Percentiles rank a stretch among this genome's conserved stretches.
Conservation (phyloP, 2,888 invertebrate species). For the Eudasyphora cyanicolor region DNA sequence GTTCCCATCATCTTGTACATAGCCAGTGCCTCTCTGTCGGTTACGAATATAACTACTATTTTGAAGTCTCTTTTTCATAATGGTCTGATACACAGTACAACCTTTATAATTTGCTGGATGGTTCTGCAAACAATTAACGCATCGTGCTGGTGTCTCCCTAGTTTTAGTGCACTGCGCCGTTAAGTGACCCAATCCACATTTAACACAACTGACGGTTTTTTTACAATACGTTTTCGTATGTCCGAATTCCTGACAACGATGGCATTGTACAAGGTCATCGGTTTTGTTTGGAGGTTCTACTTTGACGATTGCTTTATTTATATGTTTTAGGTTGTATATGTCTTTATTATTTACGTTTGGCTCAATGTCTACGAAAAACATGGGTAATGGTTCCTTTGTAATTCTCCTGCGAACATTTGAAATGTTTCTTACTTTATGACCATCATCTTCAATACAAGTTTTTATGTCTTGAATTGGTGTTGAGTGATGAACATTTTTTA, state of each 20-base stretch:
- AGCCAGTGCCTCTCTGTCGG: not conserved
- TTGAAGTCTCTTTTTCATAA: not conserved
- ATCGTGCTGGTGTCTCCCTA: not conserved
- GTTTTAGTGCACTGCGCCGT: constrained; percentile 4
- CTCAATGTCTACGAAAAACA: constrained; percentile 52
- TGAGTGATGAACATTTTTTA: not conserved
- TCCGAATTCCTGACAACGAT: constrained; percentile 49
- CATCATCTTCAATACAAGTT: not conserved
- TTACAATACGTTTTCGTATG: constrained; percentile 53
- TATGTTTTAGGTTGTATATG: constrained; percentile 23
- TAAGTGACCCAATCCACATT: constrained; percentile 4
- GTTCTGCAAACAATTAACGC: constrained; percentile 1
- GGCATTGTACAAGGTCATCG: constrained; percentile 41
- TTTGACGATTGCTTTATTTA: constrained; percentile 46
- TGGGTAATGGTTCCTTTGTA: constrained; percentile 34
- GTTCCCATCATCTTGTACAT: not conserved
- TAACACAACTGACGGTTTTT: constrained; percentile 29
- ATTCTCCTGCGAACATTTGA: not conserved
- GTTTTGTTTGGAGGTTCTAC: constrained; percentile 42
- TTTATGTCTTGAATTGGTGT: not conserved
- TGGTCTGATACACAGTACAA: not conserved
- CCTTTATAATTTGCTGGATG: constrained; percentile 19
- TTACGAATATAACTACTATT: not conserved
- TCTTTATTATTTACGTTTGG: constrained; percentile 48
- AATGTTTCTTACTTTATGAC: not conserved